Percentiles rank a stretch among this genome's conserved stretches.
phyloP scores from a whole-genome alignment of 1,140 invertebrate genomes.

The Caenorhabditis latens region DNA sequence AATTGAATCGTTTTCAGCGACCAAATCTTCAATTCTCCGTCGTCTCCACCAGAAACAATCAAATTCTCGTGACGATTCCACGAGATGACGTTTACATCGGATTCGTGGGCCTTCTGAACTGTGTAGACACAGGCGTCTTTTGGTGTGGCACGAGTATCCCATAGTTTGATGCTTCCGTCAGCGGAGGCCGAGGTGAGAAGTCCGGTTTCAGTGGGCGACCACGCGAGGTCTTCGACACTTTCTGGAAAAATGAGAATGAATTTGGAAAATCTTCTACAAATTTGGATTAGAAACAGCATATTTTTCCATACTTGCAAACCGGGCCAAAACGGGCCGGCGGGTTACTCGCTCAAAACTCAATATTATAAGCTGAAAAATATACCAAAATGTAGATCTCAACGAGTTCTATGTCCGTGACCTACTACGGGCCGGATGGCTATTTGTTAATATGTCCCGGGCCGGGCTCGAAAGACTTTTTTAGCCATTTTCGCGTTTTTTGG shows the following conservation, averaged over 20 bases:
- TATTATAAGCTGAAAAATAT: no score
- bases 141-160: conserved; percentile 68
- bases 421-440: no score
- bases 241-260: conserved; percentile 70
- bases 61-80: conserved; percentile 94
- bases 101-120: conserved; percentile 87
- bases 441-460: no score
- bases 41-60: conserved; percentile 93
- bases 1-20: conserved; percentile 88
- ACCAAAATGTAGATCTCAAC: no score
- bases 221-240: conserved; percentile 97
- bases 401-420: no score
- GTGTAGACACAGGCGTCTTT: conserved; percentile 92
- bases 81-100: conserved; percentile 96
- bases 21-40: conserved; percentile 94
- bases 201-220: conserved; percentile 95
- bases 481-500: no score
- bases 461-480: no score
- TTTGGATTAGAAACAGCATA: no score
- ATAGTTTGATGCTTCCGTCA: conserved; percentile 71
- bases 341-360: no score
- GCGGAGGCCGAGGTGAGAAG: conserved; percentile 79
- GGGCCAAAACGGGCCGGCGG: no score
- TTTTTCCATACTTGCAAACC: no score
- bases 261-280: background rate